These are phyloP conservation scores for Nothoprocta pentlandii DNA, from an alignment of 2,113 vertebrate species.

Conservation along the genomic window DNA sequence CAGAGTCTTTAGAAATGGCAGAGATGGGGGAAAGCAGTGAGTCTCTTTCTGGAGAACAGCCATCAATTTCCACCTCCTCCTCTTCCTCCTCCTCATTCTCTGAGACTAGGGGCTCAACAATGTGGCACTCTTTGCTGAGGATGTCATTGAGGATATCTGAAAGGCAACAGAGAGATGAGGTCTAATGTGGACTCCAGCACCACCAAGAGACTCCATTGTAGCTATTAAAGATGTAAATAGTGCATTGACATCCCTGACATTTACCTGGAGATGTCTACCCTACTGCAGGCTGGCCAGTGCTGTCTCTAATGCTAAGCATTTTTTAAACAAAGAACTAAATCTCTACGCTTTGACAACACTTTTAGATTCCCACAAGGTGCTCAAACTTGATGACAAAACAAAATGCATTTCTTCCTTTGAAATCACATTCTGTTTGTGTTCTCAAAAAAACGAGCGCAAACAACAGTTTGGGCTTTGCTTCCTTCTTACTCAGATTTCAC, in stretches of 20 bases:
- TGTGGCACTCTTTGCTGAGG: constrained; percentile 84
- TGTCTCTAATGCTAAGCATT: neutral
- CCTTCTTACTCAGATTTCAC: neutral
- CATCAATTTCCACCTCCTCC: constrained; percentile 70
- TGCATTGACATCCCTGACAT: neutral
- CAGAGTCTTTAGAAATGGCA: constrained; percentile 71
- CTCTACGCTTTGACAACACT: neutral
- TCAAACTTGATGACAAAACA: neutral
- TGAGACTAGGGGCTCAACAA: constrained; percentile 60
- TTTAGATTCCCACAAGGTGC: neutral
- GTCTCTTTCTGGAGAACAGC: constrained; percentile 52
- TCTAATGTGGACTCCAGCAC: neutral
- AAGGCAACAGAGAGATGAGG: neutral
- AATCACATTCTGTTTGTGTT: neutral
- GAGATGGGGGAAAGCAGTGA: constrained; percentile 80
- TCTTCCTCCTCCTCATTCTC: constrained; percentile 77
- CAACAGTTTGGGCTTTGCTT: neutral
- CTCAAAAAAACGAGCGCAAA: neutral
- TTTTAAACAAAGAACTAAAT: neutral
- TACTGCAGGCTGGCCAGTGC: accelerated
- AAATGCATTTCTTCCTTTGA: neutral
- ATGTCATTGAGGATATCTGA: constrained; percentile 90
- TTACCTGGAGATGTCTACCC: neutral
- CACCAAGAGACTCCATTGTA: neutral
- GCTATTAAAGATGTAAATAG: accelerated